These are phyloP conservation scores for Poicephalus gulielmi DNA, from an alignment of 2,113 vertebrate species.

Conservation along the genomic window DNA sequence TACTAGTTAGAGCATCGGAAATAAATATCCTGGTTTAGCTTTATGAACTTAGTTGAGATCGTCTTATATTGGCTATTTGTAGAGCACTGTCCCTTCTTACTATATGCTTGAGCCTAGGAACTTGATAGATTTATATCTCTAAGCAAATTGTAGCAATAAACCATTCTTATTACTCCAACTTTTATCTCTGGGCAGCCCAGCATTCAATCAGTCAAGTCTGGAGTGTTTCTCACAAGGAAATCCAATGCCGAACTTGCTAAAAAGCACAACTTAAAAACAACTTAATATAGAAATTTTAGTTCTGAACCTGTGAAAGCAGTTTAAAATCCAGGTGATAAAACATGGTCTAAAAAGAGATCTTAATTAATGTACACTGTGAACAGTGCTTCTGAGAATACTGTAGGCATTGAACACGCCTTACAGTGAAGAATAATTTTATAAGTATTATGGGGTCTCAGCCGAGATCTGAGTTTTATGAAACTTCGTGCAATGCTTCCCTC, in stretches of 20 bases:
- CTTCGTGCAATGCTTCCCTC: neutral
- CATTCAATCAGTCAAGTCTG: neutral
- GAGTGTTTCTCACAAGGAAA: neutral
- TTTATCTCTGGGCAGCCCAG: neutral
- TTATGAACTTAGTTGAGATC: conserved; percentile 62
- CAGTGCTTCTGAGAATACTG: neutral
- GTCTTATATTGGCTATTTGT: conserved; percentile 32
- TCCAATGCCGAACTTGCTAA: neutral
- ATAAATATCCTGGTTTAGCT: conserved; percentile 79
- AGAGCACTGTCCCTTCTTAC: conserved; percentile 17
- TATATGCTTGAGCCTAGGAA: conserved; percentile 24
- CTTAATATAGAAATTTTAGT: neutral
- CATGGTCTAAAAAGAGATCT: neutral
- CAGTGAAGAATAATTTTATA: neutral
- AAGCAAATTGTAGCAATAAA: conserved; percentile 30
- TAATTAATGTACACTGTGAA: neutral
- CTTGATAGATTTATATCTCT: conserved; percentile 60
- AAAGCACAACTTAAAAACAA: neutral
- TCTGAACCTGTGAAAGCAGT: neutral
- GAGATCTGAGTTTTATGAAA: neutral
- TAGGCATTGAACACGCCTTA: neutral
- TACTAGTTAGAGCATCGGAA: conserved; percentile 75
- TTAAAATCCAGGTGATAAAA: neutral
- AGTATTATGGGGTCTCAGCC: neutral
- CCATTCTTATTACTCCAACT: conserved; percentile 42